These are phyloP conservation scores for Gadus chalcogrammus DNA, from an alignment of 2,113 vertebrate genomes.

Conservation along the genomic window DNA sequence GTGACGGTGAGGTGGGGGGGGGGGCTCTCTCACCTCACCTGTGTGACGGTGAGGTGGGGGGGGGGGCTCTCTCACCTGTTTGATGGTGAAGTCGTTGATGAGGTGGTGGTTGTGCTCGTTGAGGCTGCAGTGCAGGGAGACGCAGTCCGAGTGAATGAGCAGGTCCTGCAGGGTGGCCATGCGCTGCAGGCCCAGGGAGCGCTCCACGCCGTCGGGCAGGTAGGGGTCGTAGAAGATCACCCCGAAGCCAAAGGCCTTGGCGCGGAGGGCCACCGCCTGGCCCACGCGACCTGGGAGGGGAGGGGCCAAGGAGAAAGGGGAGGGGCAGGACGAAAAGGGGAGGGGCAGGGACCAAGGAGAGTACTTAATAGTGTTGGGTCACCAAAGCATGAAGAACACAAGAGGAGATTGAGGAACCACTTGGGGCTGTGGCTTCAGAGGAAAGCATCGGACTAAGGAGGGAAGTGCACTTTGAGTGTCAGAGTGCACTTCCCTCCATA, in stretches of 20 bases:
- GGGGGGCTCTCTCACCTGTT: conserved; percentile 85
- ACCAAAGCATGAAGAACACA: no score
- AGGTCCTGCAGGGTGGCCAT: conserved; percentile 88
- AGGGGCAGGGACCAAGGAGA: no score
- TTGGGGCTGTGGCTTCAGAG: no score
- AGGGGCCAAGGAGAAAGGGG: not conserved
- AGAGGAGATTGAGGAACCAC: no score
- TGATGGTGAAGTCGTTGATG: conserved; percentile 93
- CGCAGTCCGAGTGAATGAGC: conserved; percentile 89
- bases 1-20: no score
- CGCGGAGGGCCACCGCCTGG: conserved; percentile 86
- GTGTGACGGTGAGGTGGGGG: no score
- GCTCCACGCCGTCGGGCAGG: conserved; percentile 86
- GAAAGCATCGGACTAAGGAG: no score
- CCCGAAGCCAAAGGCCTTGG: conserved; percentile 87
- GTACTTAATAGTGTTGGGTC: no score
- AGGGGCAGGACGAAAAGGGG: not conserved
- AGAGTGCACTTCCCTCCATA: no score
- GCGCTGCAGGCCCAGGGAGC: conserved; percentile 84
- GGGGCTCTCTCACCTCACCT: no score
- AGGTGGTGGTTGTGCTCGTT: conserved; percentile 94
- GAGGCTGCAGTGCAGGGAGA: conserved; percentile 88
- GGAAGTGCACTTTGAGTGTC: no score
- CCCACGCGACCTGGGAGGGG: conserved; percentile 79
- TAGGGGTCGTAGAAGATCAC: conserved; percentile 91